Conservation (phyloP, 2,113 vertebrate species). For the Orthonyx spaldingii region DNA sequence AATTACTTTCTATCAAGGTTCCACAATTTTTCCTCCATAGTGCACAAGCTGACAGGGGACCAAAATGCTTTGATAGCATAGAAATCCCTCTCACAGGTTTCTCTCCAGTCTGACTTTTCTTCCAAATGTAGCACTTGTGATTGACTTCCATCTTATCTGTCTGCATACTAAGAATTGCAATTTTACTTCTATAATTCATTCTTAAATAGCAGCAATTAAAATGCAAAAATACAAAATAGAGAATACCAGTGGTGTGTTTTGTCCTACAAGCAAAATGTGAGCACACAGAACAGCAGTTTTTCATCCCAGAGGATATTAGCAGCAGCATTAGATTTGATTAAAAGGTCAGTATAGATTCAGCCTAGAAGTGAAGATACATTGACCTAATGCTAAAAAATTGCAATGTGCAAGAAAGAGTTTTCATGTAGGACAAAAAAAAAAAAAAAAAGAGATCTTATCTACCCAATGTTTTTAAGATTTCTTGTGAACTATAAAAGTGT, state of each 20-base stretch:
- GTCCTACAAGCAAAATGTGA: not conserved
- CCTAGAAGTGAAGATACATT: not conserved
- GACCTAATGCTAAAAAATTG: not conserved
- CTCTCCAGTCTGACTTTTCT: not conserved
- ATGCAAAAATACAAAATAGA: not conserved
- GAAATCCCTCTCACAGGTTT: not conserved
- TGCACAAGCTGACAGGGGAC: fast-evolving
- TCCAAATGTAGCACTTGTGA: not conserved
- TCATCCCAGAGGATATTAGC: not conserved
- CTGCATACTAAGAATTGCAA: not conserved
- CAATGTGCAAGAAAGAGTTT: not conserved
- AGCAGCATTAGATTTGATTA: not conserved
- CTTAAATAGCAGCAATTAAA: not conserved
- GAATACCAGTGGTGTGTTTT: not conserved
- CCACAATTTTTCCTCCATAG: not conserved
- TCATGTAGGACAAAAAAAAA: not conserved
- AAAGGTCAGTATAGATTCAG: not conserved
- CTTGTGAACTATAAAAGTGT: not conserved
- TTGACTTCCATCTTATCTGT: not conserved
- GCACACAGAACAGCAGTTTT: not conserved
- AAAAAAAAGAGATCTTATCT: not conserved
- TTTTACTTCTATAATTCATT: not conserved
- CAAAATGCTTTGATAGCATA: not conserved
- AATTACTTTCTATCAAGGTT: not conserved
- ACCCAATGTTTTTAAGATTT: not conserved